A percentile compares a stretch with the other conserved stretches of the same genome.
Conservation (phyloP, 2,797 vertebrate genomes). For the Chloroceryle inda region DNA sequence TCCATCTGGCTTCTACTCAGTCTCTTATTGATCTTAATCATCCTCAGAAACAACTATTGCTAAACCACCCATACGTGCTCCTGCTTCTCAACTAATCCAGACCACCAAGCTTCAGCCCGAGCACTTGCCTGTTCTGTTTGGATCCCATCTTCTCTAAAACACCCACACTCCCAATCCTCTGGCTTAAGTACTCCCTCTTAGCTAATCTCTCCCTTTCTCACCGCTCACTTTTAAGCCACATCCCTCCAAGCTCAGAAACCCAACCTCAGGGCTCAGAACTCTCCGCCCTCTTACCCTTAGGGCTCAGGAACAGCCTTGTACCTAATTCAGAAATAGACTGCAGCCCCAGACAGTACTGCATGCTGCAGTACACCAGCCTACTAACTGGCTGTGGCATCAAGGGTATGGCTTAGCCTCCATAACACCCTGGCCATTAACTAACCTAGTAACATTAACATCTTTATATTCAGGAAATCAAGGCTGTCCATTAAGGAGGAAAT, state of each 20-base stretch:
- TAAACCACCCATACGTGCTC: not conserved
- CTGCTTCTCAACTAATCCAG: not conserved
- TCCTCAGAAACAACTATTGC: not conserved
- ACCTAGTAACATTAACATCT: not conserved
- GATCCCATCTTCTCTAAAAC: not conserved
- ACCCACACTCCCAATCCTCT: not conserved
- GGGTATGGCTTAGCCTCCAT: fast-evolving
- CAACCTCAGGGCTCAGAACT: constrained; percentile 38
- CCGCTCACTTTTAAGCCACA: not conserved
- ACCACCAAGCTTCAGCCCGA: not conserved
- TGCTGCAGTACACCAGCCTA: not conserved
- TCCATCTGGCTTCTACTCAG: not conserved
- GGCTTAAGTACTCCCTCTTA: not conserved
- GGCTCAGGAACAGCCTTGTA: not conserved
- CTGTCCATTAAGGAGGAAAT: not conserved
- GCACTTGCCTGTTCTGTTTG: not conserved
- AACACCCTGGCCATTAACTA: not conserved
- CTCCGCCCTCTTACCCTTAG: not conserved
- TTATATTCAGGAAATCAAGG: not conserved
- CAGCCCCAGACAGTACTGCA: not conserved
- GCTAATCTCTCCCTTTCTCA: not conserved
- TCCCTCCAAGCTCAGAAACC: constrained; percentile 60
- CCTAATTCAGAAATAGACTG: not conserved
- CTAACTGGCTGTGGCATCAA: not conserved
- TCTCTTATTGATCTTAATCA: not conserved